A percentile compares a stretch with the other conserved stretches of the same genome.
Evolutionary conservation across 2,888 invertebrate species (phyloP).

Genomic region (Leucoma salicis): DNA sequence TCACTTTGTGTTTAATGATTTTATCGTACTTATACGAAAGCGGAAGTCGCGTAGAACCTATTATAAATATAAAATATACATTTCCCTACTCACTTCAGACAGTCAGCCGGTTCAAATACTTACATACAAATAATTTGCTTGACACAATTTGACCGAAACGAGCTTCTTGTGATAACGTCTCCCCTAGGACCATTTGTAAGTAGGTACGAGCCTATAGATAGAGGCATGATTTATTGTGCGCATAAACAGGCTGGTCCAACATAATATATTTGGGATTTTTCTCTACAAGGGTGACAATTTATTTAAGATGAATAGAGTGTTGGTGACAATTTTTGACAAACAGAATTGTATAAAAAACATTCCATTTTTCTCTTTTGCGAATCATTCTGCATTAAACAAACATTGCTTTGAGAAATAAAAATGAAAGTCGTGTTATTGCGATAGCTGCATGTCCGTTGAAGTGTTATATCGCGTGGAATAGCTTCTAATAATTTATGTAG

Average conservation of each 20-base stretch:
- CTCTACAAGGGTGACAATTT: neutral
- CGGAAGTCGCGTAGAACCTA: too few relatives aligned
- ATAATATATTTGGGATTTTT: neutral
- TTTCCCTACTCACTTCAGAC: too few relatives aligned
- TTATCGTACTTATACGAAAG: too few relatives aligned
- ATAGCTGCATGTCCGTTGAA: too few relatives aligned
- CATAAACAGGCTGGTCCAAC: neutral
- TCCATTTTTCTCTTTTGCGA: neutral
- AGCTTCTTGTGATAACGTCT: neutral
- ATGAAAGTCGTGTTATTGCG: neutral
- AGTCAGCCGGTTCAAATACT: too few relatives aligned
- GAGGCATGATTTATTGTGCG: neutral
- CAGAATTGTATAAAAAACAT: slow-evolving; percentile 28
- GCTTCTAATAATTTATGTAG: too few relatives aligned
- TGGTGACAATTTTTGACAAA: slow-evolving; percentile 17
- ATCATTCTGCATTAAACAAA: neutral
- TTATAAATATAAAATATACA: too few relatives aligned
- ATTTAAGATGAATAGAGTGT: neutral
- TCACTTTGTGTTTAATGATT: too few relatives aligned
- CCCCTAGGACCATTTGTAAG: neutral
- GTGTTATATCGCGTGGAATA: too few relatives aligned
- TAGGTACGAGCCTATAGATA: neutral
- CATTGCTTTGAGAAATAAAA: neutral
- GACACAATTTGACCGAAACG: neutral
- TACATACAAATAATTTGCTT: neutral